These are phyloP conservation scores for Sanderia malayensis DNA, from an alignment of 30 jellyfish, hydroid and myxozoan species.

Conservation along the genomic window DNA sequence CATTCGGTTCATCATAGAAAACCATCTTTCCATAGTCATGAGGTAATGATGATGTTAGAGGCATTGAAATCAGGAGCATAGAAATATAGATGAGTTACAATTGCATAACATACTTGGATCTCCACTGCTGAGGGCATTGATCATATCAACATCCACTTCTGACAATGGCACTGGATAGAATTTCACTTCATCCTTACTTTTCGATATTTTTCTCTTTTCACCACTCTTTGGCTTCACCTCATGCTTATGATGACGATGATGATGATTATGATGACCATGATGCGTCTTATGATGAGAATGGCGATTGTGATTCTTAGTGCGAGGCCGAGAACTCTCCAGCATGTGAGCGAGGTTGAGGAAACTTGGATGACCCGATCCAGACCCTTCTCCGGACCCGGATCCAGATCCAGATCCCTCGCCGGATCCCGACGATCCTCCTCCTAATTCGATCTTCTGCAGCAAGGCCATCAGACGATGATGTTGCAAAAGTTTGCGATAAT, in stretches of 20 bases:
- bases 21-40: too few species aligned
- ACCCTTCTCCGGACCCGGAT: slow-evolving; percentile 36
- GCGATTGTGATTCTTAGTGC: too few species aligned
- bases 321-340: not conserved
- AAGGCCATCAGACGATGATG: slow-evolving; percentile 21
- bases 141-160: slow-evolving; percentile 57
- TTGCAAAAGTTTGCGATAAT: slow-evolving; percentile 27
- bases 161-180: slow-evolving; percentile 79
- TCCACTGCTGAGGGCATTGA: slow-evolving; percentile 79
- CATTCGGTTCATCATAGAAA: too few species aligned
- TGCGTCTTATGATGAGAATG: too few species aligned
- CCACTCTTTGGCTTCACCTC: too few species aligned
- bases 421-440: slow-evolving; percentile 6
- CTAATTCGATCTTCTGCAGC: slow-evolving; percentile 35
- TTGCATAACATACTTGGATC: slow-evolving; percentile 51
- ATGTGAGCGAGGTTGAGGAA: slow-evolving; percentile 11
- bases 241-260: slow-evolving; percentile 25
- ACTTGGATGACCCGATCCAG: too few species aligned
- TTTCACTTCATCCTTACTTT: slow-evolving; percentile 32
- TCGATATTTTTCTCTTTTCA: slow-evolving; percentile 9
- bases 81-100: too few species aligned
- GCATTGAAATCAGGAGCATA: too few species aligned
- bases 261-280: not conserved
- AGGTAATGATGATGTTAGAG: too few species aligned
- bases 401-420: slow-evolving; percentile 65